These are phyloP conservation scores for Felis chaus DNA, from an alignment of 2,113 vertebrate species.

Conservation along the genomic window DNA sequence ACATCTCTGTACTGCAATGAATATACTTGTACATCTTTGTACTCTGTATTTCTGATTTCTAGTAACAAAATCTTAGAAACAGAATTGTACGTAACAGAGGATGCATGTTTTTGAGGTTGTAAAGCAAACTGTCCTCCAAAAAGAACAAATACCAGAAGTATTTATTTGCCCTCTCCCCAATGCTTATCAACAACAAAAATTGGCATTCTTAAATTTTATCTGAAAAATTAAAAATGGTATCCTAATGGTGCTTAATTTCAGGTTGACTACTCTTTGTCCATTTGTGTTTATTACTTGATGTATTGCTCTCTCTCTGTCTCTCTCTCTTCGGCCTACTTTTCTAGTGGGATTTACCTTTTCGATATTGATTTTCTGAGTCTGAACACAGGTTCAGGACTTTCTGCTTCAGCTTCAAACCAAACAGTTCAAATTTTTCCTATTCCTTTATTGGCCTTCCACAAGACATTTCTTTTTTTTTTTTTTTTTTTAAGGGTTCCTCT, in stretches of 20 bases:
- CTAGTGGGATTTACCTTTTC: neutral
- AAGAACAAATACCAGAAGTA: neutral
- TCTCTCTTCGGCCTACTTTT: neutral
- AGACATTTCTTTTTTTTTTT: neutral
- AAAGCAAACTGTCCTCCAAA: neutral
- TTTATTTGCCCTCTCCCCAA: neutral
- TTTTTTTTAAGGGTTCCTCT: neutral
- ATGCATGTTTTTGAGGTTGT: neutral
- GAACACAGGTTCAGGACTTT: neutral
- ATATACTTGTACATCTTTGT: neutral
- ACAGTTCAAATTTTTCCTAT: neutral
- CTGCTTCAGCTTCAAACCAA: neutral
- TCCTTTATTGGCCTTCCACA: neutral
- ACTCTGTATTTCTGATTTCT: neutral
- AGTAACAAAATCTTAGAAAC: neutral
- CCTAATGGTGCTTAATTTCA: neutral
- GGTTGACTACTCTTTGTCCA: neutral
- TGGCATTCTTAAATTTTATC: neutral
- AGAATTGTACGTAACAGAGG: neutral
- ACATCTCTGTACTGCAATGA: neutral
- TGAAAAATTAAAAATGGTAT: neutral
- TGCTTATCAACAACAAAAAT: neutral
- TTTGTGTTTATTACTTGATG: neutral
- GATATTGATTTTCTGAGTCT: neutral
- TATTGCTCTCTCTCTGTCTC: neutral